Conservation (phyloP, 1,140 invertebrate genomes). For the Brachionus paranguensis region DNA sequence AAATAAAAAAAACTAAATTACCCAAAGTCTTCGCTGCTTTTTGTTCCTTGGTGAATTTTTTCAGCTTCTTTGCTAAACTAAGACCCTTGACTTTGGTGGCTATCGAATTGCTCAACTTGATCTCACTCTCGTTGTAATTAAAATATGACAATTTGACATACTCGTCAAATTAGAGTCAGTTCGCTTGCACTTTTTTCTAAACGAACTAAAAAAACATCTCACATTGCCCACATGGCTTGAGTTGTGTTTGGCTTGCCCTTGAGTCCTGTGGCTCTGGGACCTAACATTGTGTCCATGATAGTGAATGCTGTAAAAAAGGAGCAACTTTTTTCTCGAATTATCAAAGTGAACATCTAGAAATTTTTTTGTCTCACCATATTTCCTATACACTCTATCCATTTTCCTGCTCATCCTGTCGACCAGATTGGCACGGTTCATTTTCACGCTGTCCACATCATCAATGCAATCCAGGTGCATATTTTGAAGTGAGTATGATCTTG, state of each 20-base stretch:
- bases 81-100: constrained; percentile 19
- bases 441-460: neutral
- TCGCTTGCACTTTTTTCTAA: neutral
- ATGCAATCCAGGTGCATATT: neutral
- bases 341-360: neutral
- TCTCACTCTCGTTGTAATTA: neutral
- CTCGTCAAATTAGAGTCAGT: neutral
- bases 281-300: neutral
- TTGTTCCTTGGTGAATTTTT: constrained; percentile 63
- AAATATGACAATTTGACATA: neutral
- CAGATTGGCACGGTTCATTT: neutral
- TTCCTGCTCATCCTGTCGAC: neutral
- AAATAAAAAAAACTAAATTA: neutral
- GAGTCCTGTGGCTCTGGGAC: neutral
- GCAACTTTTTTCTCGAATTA: neutral
- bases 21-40: constrained; percentile 61
- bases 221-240: neutral
- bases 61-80: constrained; percentile 1
- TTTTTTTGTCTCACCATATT: neutral
- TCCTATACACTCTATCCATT: neutral
- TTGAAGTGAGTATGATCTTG: neutral
- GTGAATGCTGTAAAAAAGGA: neutral
- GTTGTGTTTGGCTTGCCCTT: neutral
- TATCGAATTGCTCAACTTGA: neutral
- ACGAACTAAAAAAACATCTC: neutral